Evolutionary conservation across 2,113 vertebrate genomes (phyloP).

Genomic region (Tupaia chinensis): DNA sequence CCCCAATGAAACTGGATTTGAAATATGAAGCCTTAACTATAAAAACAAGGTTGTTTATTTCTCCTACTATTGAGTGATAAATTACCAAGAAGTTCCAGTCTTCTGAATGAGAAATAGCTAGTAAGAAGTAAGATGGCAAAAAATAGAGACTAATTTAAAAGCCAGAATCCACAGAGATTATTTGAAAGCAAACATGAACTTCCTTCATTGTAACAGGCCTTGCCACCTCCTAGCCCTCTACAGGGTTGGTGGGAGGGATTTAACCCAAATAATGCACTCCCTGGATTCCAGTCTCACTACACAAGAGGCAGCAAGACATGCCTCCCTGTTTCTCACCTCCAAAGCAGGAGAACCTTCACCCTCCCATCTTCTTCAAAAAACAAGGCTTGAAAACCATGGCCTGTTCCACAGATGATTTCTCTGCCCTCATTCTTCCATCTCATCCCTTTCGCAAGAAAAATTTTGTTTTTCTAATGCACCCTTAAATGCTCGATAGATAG

Average conservation of each 20-base stretch:
- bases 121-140: not conserved
- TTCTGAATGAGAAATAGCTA: not conserved
- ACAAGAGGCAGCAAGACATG: not conserved
- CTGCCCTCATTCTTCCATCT: not conserved
- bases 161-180: not conserved
- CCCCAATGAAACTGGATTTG: not conserved
- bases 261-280: rapidly evolving
- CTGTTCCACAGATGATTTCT: not conserved
- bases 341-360: not conserved
- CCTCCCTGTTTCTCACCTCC: not conserved
- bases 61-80: not conserved
- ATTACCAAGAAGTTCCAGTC: not conserved
- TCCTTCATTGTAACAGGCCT: not conserved
- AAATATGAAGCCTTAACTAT: not conserved
- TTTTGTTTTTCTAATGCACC: not conserved
- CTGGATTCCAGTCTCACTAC: not conserved
- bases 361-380: not conserved
- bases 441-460: not conserved
- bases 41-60: not conserved
- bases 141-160: not conserved
- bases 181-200: too few relatives aligned
- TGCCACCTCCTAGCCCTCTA: rapidly evolving
- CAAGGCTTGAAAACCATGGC: not conserved
- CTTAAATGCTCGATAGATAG: not conserved
- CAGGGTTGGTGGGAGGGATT: not conserved